Base-by-base conservation (phyloP, 1,140 invertebrate genomes). In the Asobara japonica region DNA sequence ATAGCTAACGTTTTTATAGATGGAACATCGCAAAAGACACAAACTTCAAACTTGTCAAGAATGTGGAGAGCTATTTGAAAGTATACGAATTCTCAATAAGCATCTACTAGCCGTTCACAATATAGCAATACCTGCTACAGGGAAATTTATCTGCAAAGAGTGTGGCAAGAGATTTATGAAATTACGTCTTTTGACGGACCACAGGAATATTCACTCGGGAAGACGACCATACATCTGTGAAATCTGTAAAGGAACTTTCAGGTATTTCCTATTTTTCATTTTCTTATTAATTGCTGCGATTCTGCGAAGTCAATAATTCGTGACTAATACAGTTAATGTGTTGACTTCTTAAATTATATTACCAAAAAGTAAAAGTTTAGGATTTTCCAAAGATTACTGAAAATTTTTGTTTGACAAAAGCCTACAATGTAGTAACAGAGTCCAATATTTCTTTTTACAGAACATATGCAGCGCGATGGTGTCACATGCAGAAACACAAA, bases 161-260 rank as follows among this genome's bases (percentile, higher is more conserved):
- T 75, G 74, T 41, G 70, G 70, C 13, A 72, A 73, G 27, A 33
- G 22, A 33, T 66, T 75, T 8, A 38, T 71, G 7, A 72, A 62
- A 27, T 62, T 73, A 18, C 45, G 61, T 13, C 45, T 48, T 2
- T 11, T 69, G 20, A n/a, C 27, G 41, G 68, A 69, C 61, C 68
- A 85, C 31, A 86, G 85, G 67, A 89, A 90, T 65, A 72, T 89
- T 69, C 90, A 91, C 74, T 86, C 86, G 4, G 84, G 80, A 1
- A 84, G 84, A 18, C 89, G 87, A 73, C 80, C 85, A 0, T 89
- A 89, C 77, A 80, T 79, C 6, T 91, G 90, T 75, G 75, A 87
- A 11, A 74, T 86, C 3, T 91, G 90, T 78, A 83, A 86, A 16
- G 90, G 89, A 76, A 87, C 80, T 51, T 90, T 89, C 72, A 87